phyloP scores from a whole-genome alignment of 2,888 invertebrate species.

The Hesperia comma region DNA sequence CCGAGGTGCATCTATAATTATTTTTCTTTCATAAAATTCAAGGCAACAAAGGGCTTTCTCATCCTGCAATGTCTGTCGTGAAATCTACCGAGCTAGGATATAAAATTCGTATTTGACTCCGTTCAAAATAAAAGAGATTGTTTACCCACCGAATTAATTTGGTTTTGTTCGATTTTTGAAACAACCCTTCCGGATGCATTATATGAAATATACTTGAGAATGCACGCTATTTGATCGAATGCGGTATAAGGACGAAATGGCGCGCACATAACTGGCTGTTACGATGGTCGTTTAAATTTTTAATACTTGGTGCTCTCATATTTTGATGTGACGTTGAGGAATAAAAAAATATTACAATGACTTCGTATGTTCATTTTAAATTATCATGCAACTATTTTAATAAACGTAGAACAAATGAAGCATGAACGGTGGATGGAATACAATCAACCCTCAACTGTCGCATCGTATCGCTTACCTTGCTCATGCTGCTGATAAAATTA shows the following conservation, averaged over 20 bases:
- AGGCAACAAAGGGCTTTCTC: not conserved
- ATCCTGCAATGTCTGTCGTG: not conserved
- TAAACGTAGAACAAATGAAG: too few species aligned
- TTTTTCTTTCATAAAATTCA: not conserved
- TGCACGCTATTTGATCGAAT: too few species aligned
- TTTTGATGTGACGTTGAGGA: too few species aligned
- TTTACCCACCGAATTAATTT: slow-evolving; percentile 8
- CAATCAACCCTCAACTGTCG: not conserved
- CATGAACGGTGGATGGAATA: not conserved
- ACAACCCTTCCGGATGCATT: slow-evolving; percentile 22
- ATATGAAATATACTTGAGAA: slow-evolving; percentile 5
- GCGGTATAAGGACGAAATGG: too few species aligned
- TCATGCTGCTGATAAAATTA: too few species aligned
- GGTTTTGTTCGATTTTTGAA: slow-evolving; percentile 17
- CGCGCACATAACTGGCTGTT: too few species aligned
- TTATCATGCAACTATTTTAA: too few species aligned
- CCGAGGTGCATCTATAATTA: not conserved
- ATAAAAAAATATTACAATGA: too few species aligned
- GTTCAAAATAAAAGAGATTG: not conserved
- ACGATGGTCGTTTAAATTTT: too few species aligned
- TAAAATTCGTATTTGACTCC: not conserved
- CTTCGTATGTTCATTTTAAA: too few species aligned
- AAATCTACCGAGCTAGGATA: not conserved
- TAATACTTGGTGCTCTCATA: too few species aligned
- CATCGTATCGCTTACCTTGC: not conserved